phyloP scores from a whole-genome alignment of 2,888 invertebrate genomes.

The Iselma pallidipennis region DNA sequence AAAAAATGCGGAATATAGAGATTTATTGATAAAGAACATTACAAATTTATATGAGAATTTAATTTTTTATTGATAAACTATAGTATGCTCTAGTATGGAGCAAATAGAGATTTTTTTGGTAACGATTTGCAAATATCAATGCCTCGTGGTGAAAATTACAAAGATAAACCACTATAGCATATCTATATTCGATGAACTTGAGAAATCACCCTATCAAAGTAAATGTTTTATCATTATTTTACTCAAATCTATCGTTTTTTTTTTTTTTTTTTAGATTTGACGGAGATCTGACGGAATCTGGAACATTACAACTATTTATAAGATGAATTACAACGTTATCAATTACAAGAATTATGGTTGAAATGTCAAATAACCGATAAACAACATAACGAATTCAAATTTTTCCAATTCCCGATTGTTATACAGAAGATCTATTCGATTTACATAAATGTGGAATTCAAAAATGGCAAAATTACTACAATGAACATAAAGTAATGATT shows the following conservation, averaged over 20 bases:
- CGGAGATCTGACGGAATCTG: too few relatives aligned
- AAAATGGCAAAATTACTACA: conserved; percentile 67
- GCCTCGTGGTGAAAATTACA: conserved; percentile 35
- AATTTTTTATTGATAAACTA: conserved; percentile 60
- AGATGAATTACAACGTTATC: conserved; percentile 68
- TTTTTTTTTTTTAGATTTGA: too few relatives aligned
- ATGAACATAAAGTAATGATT: conserved; percentile 61
- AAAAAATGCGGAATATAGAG: neutral
- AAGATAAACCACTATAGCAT: conserved; percentile 35
- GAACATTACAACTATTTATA: too few relatives aligned
- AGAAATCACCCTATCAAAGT: conserved; percentile 36
- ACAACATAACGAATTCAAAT: conserved; percentile 65
- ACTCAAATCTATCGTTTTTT: too few relatives aligned
- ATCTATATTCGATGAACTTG: conserved; percentile 35
- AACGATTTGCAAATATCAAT: conserved; percentile 34
- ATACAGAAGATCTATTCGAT: conserved; percentile 77
- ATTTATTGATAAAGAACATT: neutral
- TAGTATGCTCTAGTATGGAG: conserved; percentile 47
- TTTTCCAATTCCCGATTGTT: conserved; percentile 69
- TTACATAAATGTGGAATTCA: conserved; percentile 79
- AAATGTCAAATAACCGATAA: conserved; percentile 68
- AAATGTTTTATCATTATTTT: neutral
- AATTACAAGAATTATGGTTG: conserved; percentile 77
- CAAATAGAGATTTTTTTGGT: conserved; percentile 33
- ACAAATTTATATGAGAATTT: conserved; percentile 16